Conservation (phyloP, 2,113 vertebrate species). For the Odontophorus gujanensis region DNA sequence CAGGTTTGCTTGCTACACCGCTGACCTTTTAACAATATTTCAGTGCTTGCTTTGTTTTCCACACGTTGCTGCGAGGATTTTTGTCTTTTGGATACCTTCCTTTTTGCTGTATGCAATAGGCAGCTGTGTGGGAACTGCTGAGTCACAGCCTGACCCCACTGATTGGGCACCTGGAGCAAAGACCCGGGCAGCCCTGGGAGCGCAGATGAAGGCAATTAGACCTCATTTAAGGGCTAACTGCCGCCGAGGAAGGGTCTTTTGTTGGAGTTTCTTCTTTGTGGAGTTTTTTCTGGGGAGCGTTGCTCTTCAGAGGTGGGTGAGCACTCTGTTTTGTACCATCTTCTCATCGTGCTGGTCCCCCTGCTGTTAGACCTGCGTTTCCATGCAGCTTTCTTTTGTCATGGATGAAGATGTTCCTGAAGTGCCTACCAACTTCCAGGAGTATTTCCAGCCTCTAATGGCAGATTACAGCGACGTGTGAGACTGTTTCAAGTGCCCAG, state of each 20-base stretch:
- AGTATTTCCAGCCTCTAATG: neutral
- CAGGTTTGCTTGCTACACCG: neutral
- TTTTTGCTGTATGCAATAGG: neutral
- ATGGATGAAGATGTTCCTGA: neutral
- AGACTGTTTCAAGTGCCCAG: neutral
- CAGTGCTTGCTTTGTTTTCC: constrained; percentile 10
- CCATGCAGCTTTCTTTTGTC: neutral
- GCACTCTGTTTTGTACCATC: no score
- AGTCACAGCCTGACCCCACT: no score
- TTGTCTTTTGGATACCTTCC: neutral
- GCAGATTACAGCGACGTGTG: neutral
- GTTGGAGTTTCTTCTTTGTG: no score
- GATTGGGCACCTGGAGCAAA: no score
- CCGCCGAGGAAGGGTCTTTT: no score
- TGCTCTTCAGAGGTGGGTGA: no score
- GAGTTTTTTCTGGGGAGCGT: no score
- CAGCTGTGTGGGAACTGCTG: no score
- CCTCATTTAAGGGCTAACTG: no score
- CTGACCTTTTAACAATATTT: constrained; percentile 34
- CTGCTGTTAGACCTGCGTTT: neutral
- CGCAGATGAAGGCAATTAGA: no score
- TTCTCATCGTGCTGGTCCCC: no score
- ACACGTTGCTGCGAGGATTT: neutral
- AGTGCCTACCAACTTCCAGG: neutral
- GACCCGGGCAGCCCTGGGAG: no score